phyloP scores from a whole-genome alignment of 2,888 invertebrate species.

The Harpalus rubripes region DNA sequence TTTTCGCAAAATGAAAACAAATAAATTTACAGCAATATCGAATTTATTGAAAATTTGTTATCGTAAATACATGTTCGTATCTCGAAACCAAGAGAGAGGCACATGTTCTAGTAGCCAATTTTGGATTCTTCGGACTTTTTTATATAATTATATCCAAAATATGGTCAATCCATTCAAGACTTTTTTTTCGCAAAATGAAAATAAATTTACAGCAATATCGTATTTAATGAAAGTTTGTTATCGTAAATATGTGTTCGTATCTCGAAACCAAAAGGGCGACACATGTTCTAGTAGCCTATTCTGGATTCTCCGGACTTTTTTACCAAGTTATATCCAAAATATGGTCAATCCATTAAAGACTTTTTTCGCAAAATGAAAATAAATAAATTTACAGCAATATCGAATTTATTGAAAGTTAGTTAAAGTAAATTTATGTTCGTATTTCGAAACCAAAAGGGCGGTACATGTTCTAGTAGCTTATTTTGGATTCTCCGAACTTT shows the following conservation, averaged over 20 bases:
- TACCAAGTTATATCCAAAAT: background rate
- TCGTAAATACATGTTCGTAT: background rate
- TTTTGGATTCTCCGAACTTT: background rate
- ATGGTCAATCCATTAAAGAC: too few relatives aligned
- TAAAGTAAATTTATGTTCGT: too few relatives aligned
- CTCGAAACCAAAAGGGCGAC: background rate
- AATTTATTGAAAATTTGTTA: background rate
- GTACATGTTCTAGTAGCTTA: background rate
- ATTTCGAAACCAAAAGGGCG: background rate
- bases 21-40: too few relatives aligned
- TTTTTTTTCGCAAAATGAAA: too few relatives aligned
- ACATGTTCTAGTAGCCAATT: background rate
- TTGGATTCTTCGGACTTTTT: background rate
- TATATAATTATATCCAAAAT: background rate
- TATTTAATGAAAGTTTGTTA: background rate
- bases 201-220: too few relatives aligned
- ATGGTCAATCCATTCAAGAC: too few relatives aligned
- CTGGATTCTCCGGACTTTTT: background rate
- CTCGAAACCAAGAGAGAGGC: background rate
- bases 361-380: too few relatives aligned
- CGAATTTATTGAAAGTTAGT: background rate
- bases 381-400: too few relatives aligned
- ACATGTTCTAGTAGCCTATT: background rate
- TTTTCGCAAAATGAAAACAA: too few relatives aligned
- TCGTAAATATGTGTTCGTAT: background rate